Evolutionary conservation across 2,797 vertebrate genomes (phyloP).

Genomic region (Pangasius mekongensis): DNA sequence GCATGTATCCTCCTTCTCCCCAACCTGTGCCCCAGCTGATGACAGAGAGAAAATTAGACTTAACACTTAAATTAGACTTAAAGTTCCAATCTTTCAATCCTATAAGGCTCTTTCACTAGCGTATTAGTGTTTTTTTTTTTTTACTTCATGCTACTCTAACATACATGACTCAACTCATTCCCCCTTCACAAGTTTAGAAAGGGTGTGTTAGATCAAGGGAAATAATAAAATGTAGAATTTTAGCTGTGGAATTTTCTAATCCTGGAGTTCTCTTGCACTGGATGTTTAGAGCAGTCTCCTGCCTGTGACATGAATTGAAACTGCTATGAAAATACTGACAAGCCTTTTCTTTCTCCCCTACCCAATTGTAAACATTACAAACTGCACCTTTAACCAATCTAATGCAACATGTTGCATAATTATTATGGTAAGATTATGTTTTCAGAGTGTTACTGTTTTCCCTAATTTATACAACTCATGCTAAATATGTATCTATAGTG

Average conservation of each 20-base stretch:
- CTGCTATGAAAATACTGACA: not conserved
- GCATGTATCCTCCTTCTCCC: conserved; percentile 81
- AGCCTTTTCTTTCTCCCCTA: not conserved
- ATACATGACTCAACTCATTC: not conserved
- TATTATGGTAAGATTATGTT: not conserved
- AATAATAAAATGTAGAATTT: not conserved
- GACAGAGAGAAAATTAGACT: not conserved
- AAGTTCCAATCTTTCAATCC: not conserved
- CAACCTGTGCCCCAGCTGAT: conserved; percentile 78
- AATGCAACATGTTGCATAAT: not conserved
- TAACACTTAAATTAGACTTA: not conserved
- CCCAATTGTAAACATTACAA: not conserved
- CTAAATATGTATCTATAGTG: not conserved
- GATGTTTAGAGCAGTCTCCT: not conserved
- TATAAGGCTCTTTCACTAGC: not conserved
- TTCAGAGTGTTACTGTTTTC: not conserved
- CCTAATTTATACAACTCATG: not conserved
- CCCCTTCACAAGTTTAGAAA: not conserved
- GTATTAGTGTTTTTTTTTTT: not conserved
- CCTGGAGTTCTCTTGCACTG: not conserved
- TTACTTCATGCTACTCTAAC: not conserved
- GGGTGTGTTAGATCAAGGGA: not conserved
- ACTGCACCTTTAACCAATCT: not conserved
- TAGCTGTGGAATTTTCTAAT: not conserved
- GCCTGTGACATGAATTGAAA: not conserved